Percentiles rank a stretch among this genome's conserved stretches.
Evolutionary conservation across 2,888 invertebrate species (phyloP).

Genomic region (Hyposoter didymator): DNA sequence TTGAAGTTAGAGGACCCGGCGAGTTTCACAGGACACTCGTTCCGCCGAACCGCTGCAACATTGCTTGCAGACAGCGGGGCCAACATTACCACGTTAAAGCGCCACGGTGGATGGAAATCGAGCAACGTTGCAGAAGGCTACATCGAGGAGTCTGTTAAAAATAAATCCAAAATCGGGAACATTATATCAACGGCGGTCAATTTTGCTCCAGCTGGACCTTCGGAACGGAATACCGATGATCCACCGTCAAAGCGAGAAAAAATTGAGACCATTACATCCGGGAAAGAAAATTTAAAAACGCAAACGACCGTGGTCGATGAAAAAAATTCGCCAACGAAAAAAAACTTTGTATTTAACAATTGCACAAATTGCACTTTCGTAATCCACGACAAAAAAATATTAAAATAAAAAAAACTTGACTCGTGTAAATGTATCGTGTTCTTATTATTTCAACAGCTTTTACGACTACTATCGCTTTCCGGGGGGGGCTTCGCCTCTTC

Average conservation of each 20-base stretch:
- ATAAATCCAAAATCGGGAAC: constrained; percentile 28
- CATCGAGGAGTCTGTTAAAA: constrained; percentile 61
- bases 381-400: constrained; percentile 21
- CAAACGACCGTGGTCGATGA: neutral
- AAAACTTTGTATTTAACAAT: constrained; percentile 23
- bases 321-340: constrained; percentile 3
- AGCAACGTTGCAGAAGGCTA: constrained; percentile 69
- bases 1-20: constrained; percentile 70
- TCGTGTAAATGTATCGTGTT: neutral
- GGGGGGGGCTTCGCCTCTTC: no score
- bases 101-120: constrained; percentile 65
- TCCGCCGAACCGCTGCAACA: constrained; percentile 68
- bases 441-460: neutral
- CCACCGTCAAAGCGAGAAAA: constrained; percentile 35
- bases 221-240: constrained; percentile 24
- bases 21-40: constrained; percentile 77
- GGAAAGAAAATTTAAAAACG: neutral
- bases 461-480: neutral
- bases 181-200: constrained; percentile 10
- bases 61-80: constrained; percentile 71
- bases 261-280: constrained; percentile 39
- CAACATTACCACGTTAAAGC: constrained; percentile 67
- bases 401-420: neutral
- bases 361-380: constrained; percentile 7
- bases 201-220: constrained; percentile 25